These are phyloP conservation scores for Seriola dumerili DNA, from an alignment of 2,113 vertebrate species.

Conservation along the genomic window DNA sequence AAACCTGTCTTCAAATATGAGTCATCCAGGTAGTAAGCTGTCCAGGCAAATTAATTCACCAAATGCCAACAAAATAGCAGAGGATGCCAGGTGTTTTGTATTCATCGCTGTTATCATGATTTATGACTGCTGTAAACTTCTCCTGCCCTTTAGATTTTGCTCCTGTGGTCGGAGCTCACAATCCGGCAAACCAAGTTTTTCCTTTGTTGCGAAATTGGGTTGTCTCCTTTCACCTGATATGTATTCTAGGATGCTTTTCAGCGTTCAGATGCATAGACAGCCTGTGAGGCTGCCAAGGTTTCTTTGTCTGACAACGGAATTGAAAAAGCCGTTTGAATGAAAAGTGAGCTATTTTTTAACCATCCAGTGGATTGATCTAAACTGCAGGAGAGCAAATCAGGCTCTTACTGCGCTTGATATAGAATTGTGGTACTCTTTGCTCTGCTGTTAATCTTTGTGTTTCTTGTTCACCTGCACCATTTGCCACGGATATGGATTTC, in stretches of 20 bases:
- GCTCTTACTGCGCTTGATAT: conserved; percentile 19
- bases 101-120: neutral
- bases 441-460: conserved; percentile 29
- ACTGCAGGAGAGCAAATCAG: conserved; percentile 31
- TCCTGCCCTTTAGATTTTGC: neutral
- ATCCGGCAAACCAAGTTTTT: neutral
- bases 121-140: neutral
- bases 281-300: conserved; percentile 11
- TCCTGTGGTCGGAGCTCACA: neutral
- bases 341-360: conserved; percentile 44
- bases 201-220: conserved; percentile 25
- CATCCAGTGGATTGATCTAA: conserved; percentile 41
- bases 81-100: neutral
- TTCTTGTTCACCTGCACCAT: conserved; percentile 19
- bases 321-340: conserved; percentile 34
- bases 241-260: conserved; percentile 24
- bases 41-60: neutral
- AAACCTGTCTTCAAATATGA: neutral
- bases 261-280: conserved; percentile 26
- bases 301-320: conserved; percentile 43
- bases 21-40: neutral
- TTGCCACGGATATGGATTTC: conserved; percentile 15
- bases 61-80: neutral
- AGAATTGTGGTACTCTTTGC: conserved; percentile 7
- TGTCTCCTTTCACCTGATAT: conserved; percentile 29